Evolutionary conservation across 2,797 vertebrate genomes (phyloP).

Genomic region (Pteropus rufus): DNA sequence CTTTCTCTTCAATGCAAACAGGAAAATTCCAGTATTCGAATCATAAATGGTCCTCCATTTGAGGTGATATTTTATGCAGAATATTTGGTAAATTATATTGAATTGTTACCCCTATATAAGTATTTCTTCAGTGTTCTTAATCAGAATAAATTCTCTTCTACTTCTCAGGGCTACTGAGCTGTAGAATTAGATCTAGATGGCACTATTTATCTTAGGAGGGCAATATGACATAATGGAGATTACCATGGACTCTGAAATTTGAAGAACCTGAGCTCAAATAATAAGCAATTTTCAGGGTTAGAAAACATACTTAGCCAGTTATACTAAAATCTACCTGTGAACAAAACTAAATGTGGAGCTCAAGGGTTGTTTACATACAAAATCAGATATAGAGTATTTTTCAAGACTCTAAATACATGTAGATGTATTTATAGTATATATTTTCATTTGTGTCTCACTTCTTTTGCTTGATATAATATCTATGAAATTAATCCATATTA

Average conservation of each 20-base stretch:
- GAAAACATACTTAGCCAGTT: not conserved
- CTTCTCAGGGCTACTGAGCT: not conserved
- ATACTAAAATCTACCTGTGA: not conserved
- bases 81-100: not conserved
- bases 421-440: not conserved
- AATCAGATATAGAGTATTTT: not conserved
- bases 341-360: not conserved
- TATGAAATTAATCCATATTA: not conserved
- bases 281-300: not conserved
- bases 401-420: not conserved
- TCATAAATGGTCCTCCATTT: not conserved
- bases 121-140: not conserved
- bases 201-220: not conserved
- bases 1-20: not conserved
- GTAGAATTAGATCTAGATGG: not conserved
- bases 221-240: not conserved
- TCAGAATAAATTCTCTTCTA: not conserved
- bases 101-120: not conserved
- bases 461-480: not conserved
- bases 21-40: not conserved
- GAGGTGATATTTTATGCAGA: slow-evolving; percentile 3
- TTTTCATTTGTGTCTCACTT: not conserved
- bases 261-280: not conserved
- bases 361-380: not conserved
- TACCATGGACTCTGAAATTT: not conserved